Percentiles rank a stretch among this genome's conserved stretches.
Conservation (phyloP, 2,797 vertebrate genomes). For the Presbytis comata region DNA sequence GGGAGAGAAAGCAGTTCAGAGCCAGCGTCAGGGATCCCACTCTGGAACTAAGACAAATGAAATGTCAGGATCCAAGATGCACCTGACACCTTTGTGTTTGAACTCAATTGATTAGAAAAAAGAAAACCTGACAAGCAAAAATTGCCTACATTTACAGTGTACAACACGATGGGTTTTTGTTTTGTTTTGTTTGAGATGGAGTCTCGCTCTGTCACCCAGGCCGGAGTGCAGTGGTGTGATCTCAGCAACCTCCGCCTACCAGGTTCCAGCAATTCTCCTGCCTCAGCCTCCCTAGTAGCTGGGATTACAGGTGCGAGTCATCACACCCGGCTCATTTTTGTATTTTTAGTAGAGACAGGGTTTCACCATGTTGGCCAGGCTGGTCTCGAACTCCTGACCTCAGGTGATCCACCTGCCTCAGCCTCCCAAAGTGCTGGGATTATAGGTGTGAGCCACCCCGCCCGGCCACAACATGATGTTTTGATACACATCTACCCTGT, state of each 20-base stretch:
- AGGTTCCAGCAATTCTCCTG: neutral
- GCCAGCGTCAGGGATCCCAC: neutral
- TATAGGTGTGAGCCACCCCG: accelerated
- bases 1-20: neutral
- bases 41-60: neutral
- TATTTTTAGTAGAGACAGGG: neutral
- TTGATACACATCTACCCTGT: accelerated
- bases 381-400: neutral
- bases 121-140: neutral
- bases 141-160: neutral
- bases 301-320: neutral
- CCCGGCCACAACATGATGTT: no score
- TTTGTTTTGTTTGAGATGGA: neutral
- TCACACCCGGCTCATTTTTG: neutral
- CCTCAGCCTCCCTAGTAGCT: neutral
- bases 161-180: neutral
- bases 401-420: neutral
- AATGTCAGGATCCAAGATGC: neutral
- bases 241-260: neutral
- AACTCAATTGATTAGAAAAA: neutral
- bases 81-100: neutral
- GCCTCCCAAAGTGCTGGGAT: neutral
- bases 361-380: neutral
- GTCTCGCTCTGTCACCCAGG: neutral
- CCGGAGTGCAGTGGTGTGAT: neutral